A percentile compares a stretch with the other conserved stretches of the same genome.
Evolutionary conservation across 2,797 vertebrate species (phyloP).

Genomic region (Alosa sapidissima): DNA sequence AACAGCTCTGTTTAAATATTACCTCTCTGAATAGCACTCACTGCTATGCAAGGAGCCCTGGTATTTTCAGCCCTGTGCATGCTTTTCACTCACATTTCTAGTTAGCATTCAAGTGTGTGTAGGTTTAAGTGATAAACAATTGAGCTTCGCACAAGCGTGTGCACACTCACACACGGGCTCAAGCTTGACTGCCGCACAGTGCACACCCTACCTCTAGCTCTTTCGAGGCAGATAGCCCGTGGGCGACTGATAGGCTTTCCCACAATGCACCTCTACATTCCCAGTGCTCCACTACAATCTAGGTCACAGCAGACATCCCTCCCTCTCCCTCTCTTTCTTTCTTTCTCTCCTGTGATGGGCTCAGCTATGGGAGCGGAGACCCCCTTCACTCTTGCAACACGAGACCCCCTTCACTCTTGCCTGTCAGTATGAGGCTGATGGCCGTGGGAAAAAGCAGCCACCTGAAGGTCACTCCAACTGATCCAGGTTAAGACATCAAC

Average conservation of each 20-base stretch:
- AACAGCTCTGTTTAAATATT: neutral
- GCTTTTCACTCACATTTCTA: neutral
- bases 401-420: neutral
- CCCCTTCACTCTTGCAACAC: neutral
- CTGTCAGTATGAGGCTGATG: neutral
- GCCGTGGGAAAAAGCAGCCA: constrained; percentile 18
- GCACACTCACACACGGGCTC: constrained; percentile 3
- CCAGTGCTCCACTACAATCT: constrained; percentile 63
- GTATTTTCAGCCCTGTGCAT: too few relatives aligned
- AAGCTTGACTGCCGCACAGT: constrained; percentile 40
- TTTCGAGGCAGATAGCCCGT: constrained; percentile 31
- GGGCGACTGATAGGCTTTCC: constrained; percentile 43
- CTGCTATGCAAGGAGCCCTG: neutral
- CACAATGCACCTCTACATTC: constrained; percentile 57
- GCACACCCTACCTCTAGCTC: constrained; percentile 42
- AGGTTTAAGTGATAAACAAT: neutral
- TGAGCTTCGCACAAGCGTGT: neutral
- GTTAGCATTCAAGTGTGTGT: neutral
- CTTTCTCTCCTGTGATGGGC: constrained; percentile 9
- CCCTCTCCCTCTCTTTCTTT: constrained; percentile 29
- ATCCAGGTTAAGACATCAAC: neutral
- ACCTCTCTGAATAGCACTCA: neutral
- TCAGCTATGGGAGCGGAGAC: neutral
- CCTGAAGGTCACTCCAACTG: neutral
- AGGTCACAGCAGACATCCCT: constrained; percentile 56